phyloP scores from a whole-genome alignment of 64 coral and sea anemone species.

The Stylophora pistillata region DNA sequence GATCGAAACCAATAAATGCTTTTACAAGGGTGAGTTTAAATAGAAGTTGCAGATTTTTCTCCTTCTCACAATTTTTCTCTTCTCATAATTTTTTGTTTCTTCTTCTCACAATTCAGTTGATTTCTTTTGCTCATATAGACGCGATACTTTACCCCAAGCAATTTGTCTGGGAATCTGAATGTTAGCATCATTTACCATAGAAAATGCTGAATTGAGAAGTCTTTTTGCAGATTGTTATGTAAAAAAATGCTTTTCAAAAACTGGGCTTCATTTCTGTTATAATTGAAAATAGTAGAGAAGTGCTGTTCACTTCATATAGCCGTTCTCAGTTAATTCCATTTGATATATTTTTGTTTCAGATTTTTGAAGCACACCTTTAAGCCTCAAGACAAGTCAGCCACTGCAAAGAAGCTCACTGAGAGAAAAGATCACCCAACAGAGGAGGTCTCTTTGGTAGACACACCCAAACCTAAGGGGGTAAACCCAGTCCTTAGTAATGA shows the following conservation, averaged over 20 bases:
- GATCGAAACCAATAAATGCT: background rate
- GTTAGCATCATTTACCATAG: too few relatives aligned
- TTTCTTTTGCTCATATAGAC: too few relatives aligned
- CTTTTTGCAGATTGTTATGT: too few relatives aligned
- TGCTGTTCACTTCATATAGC: background rate
- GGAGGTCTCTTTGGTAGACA: background rate
- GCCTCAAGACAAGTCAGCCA: slow-evolving; percentile 8
- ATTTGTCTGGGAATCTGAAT: too few relatives aligned
- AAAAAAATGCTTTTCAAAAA: too few relatives aligned
- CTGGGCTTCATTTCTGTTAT: too few relatives aligned
- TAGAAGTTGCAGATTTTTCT: background rate
- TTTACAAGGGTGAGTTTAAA: background rate
- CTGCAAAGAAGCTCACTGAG: background rate
- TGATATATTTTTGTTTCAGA: slow-evolving; percentile 7
- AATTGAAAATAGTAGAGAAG: background rate
- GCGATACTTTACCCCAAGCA: too few relatives aligned
- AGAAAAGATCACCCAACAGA: background rate
- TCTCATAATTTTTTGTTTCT: too few relatives aligned
- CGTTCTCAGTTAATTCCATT: background rate
- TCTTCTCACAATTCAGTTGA: too few relatives aligned
- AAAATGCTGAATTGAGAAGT: too few relatives aligned
- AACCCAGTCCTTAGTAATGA: background rate
- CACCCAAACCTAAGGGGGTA: background rate
- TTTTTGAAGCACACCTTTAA: slow-evolving; percentile 66
- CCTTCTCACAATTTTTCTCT: too few relatives aligned